These are phyloP conservation scores for Drosophila falleni DNA, from an alignment of 2,888 invertebrate genomes.

Conservation along the genomic window DNA sequence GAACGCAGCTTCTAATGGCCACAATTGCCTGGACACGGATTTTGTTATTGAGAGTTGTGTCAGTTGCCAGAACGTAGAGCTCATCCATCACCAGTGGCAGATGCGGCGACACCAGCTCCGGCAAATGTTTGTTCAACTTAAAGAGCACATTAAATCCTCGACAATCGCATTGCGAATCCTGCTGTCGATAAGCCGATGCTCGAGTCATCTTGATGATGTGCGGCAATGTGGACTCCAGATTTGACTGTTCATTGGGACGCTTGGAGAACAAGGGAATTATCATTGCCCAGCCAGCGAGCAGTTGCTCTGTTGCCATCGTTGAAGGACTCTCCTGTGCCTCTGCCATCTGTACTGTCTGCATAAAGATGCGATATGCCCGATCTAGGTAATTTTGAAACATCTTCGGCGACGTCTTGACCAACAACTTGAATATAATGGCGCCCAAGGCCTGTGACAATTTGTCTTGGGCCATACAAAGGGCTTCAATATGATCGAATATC, in stretches of 20 bases:
- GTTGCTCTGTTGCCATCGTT: conserved; percentile 8
- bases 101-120: conserved; percentile 23
- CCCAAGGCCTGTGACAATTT: conserved; percentile 2
- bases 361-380: conserved; percentile 18
- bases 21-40: conserved; percentile 17
- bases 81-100: conserved; percentile 18
- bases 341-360: conserved; percentile 17
- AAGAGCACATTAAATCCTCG: conserved; percentile 18
- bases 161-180: not conserved
- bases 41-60: not conserved
- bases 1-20: conserved; percentile 6
- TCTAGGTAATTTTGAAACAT: conserved; percentile 12
- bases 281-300: conserved; percentile 17
- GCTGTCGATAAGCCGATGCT: not conserved
- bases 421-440: conserved; percentile 7
- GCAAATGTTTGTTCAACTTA: conserved; percentile 15
- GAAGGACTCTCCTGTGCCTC: conserved; percentile 1
- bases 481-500: conserved; percentile 25
- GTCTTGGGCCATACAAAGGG: not conserved
- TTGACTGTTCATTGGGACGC: not conserved
- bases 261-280: not conserved
- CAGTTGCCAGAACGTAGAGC: conserved; percentile 2
- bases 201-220: conserved; percentile 17
- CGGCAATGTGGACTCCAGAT: not conserved
- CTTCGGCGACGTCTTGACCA: conserved; percentile 12